Conservation (phyloP, 53 echinoderm and acorn worm genomes). For the Glandiceps talaboti region DNA sequence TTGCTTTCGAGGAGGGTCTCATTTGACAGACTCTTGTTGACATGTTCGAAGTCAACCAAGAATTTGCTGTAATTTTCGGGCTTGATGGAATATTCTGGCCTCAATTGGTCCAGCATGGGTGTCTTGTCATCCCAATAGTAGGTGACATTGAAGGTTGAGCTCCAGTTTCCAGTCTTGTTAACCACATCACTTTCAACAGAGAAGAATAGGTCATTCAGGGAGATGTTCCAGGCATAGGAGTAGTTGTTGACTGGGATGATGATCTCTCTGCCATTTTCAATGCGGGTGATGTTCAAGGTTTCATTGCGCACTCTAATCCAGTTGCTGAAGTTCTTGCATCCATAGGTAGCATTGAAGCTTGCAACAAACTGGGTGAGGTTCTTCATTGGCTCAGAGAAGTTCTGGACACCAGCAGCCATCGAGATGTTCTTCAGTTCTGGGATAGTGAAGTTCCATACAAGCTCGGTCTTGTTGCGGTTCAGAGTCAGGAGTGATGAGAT, state of each 20-base stretch:
- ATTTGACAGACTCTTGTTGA: background rate
- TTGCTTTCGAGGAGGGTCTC: background rate
- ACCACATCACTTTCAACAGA: conserved; percentile 52
- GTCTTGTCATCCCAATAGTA: conserved; percentile 55
- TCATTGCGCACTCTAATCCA: conserved; percentile 60
- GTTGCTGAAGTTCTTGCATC: conserved; percentile 44
- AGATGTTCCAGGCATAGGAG: conserved; percentile 75
- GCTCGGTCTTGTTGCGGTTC: conserved; percentile 66
- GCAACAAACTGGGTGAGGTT: conserved; percentile 49
- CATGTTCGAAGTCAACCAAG: conserved; percentile 39
- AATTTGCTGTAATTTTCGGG: conserved; percentile 44
- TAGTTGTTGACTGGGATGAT: conserved; percentile 45
- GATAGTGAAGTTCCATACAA: conserved; percentile 74
- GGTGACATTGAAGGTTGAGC: conserved; percentile 62
- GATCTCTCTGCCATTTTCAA: background rate
- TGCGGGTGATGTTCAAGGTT: background rate
- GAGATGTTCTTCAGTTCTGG: conserved; percentile 66
- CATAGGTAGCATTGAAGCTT: conserved; percentile 45
- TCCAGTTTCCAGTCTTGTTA: conserved; percentile 37
- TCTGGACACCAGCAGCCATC: conserved; percentile 75
- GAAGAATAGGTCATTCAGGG: conserved; percentile 55
- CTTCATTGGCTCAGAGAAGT: conserved; percentile 30
- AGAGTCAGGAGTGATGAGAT: conserved; percentile 55
- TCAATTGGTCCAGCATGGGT: background rate
- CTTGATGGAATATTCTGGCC: background rate